phyloP scores from a whole-genome alignment of 2,888 invertebrate genomes.

The Hipparchia sbordonii region DNA sequence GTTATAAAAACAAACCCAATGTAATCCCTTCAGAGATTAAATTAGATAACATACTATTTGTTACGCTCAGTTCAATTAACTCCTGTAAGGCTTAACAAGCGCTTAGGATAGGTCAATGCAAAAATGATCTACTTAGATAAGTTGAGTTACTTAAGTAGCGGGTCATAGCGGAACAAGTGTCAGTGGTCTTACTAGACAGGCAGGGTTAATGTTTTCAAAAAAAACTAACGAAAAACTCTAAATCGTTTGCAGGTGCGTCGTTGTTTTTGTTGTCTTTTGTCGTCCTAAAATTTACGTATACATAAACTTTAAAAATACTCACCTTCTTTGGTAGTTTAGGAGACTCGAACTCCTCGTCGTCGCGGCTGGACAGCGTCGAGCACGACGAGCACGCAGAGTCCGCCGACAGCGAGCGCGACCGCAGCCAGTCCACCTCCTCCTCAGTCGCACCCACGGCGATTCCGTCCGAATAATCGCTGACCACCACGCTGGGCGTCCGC shows the following conservation, averaged over 20 bases:
- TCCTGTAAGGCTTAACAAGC: too few species aligned
- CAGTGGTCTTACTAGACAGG: too few species aligned
- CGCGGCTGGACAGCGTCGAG: conserved; percentile 88
- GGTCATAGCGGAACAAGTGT: not conserved
- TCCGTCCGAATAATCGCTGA: conserved; percentile 93
- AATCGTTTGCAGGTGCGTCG: not conserved
- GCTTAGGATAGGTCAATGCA: too few species aligned
- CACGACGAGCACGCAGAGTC: conserved; percentile 90
- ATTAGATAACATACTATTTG: too few species aligned
- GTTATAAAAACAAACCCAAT: too few species aligned
- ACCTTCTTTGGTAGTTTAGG: conserved; percentile 79
- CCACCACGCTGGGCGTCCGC: conserved; percentile 93
- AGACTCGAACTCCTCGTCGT: conserved; percentile 83
- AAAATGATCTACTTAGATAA: not conserved
- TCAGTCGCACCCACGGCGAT: conserved; percentile 73
- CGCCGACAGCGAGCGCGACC: conserved; percentile 81
- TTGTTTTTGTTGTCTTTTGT: not conserved
- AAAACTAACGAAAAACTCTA: not conserved
- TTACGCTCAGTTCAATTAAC: too few species aligned
- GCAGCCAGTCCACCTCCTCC: conserved; percentile 74
- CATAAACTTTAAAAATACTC: conserved; percentile 45
- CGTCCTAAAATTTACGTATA: too few species aligned
- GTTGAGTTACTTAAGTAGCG: too few species aligned
- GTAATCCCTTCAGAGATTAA: too few species aligned
- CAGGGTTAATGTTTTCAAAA: not conserved